Evolutionary conservation across 2,113 vertebrate genomes (phyloP).

Genomic region (Dolichallabes microphthalmus): DNA sequence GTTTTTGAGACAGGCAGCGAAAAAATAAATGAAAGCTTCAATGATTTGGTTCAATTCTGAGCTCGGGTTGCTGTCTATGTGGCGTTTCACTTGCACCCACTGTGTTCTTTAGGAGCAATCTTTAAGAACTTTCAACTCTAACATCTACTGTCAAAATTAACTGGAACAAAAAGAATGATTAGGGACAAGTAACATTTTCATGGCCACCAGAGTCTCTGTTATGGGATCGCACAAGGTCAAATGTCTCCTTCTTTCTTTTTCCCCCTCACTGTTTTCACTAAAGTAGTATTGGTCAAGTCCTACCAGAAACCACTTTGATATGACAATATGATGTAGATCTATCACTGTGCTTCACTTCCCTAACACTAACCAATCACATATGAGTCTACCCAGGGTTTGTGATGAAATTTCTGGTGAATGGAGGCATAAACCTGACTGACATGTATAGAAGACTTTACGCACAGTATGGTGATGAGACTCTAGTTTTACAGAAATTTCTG

Average conservation of each 20-base stretch:
- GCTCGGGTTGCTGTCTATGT: neutral
- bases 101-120: too few species aligned
- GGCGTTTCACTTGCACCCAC: neutral
- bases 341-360: too few species aligned
- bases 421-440: too few species aligned
- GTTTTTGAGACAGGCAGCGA: neutral
- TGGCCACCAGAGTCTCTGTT: neutral
- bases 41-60: neutral
- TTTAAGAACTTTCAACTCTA: too few species aligned
- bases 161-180: neutral
- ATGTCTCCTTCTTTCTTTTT: neutral
- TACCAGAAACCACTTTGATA: too few species aligned
- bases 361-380: too few species aligned
- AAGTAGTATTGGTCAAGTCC: neutral
- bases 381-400: too few species aligned
- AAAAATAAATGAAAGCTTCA: neutral
- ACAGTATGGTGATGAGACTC: too few species aligned
- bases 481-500: too few species aligned
- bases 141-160: neutral
- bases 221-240: neutral
- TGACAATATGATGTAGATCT: too few species aligned
- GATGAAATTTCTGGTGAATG: too few species aligned
- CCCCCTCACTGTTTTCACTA: neutral
- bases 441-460: too few species aligned
- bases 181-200: neutral